Base-by-base conservation (phyloP, 2,113 vertebrate genomes). In the Synodontis membranacea region DNA sequence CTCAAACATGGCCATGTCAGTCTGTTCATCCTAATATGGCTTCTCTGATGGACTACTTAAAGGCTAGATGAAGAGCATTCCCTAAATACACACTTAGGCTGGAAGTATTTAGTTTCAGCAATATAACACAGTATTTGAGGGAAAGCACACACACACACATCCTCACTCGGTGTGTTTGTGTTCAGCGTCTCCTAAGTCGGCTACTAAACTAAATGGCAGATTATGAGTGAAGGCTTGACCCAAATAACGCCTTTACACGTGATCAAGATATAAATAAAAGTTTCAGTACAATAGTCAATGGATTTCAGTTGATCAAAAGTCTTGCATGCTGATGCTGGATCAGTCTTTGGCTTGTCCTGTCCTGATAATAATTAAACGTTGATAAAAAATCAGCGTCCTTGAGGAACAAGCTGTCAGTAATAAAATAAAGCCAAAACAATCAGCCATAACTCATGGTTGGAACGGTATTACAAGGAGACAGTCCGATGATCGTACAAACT, bases 11-110 rank as follows among this genome's bases (percentile, higher is more conserved):
- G 17, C 62, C 34, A 82, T 42, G 46, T 84, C 68, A 70, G 82
- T 37, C 48, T 52, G 48, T 52, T 84, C 60, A 80, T 87, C 46
- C 86, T 21, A 50, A 50, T 82, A 88, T 90, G 84, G 87, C 84
- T 86, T 89, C 19, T 84, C 31, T 10, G 60, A 58, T 76, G 46
- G 70, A 52, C 21, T 58, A 81, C 44, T 64, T 34, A 80, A 78
- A 75, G 52, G 64, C 34, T 78, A 68, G 23, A 68, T 68, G 44
- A 79, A 48, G 82, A 52, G 8, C 48, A 72, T 75, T 75, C 83
- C 68, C 23, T 5, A 15, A n/a, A 54, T 23, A 75, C 54, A 62
- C 42, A 76, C 83, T 23, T n/a, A 4, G 19, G n/a, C 28, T 83
- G 42, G 70, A 34, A 74, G 74, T 42, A 68, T 84, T 56, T 70